Evolutionary conservation across 2,888 invertebrate genomes (phyloP).

Genomic region (Pedicia rivosa): DNA sequence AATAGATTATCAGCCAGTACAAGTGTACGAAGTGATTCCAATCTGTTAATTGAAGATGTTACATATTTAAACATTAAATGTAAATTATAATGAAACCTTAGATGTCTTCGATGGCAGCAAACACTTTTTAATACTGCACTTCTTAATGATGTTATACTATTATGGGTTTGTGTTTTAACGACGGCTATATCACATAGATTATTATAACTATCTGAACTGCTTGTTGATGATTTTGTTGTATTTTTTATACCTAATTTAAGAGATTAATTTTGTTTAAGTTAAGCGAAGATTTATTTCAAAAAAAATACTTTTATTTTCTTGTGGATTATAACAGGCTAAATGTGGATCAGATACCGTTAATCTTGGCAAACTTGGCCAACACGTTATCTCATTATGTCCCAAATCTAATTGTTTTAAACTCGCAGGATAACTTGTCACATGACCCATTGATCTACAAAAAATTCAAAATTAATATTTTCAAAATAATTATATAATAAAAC

Average conservation of each 20-base stretch:
- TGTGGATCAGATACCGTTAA: slow-evolving; percentile 45
- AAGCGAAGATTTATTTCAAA: neutral
- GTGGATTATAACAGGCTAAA: slow-evolving; percentile 52
- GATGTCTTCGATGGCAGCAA: slow-evolving; percentile 70
- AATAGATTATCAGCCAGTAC: slow-evolving; percentile 77
- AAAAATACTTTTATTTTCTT: slow-evolving; percentile 14
- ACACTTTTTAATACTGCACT: slow-evolving; percentile 63
- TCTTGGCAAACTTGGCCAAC: slow-evolving; percentile 77
- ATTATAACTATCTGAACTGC: slow-evolving; percentile 11
- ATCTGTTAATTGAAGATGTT: slow-evolving; percentile 12
- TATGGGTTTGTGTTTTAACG: slow-evolving; percentile 9
- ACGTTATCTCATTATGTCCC: slow-evolving; percentile 78
- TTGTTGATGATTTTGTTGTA: neutral
- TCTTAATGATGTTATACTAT: slow-evolving; percentile 36
- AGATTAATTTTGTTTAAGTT: neutral
- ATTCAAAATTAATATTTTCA: slow-evolving; percentile 14
- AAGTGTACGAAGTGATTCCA: slow-evolving; percentile 27
- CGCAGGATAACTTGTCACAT: slow-evolving; percentile 79
- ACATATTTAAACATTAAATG: neutral
- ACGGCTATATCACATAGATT: slow-evolving; percentile 7
- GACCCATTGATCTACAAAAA: slow-evolving; percentile 72
- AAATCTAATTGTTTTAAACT: slow-evolving; percentile 82
- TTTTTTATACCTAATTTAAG: neutral
- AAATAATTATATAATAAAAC: neutral
- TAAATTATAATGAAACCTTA: slow-evolving; percentile 35